Evolutionary conservation across 2,888 invertebrate species (phyloP).

Genomic region (Anoncus sp.): DNA sequence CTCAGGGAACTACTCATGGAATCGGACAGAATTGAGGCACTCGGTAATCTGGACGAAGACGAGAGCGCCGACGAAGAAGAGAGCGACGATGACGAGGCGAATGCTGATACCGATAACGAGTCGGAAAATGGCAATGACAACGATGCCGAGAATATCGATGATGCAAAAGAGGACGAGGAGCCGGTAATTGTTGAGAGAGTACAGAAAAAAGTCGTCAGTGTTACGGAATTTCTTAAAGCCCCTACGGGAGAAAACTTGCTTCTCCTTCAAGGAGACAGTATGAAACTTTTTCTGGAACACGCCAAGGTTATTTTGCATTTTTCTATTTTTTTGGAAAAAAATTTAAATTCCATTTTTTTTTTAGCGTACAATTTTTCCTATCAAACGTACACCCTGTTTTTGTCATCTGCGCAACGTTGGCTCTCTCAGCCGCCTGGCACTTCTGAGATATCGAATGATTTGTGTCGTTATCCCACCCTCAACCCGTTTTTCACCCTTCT

Average conservation of each 20-base stretch:
- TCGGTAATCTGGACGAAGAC: constrained; percentile 87
- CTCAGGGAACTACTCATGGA: constrained; percentile 70
- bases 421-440: constrained; percentile 27
- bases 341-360: background rate
- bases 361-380: background rate
- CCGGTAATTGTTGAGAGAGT: constrained; percentile 65
- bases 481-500: constrained; percentile 60
- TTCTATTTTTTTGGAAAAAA: background rate
- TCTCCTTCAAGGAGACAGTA: constrained; percentile 81
- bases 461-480: constrained; percentile 70
- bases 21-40: constrained; percentile 83
- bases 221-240: constrained; percentile 83
- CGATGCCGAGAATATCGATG: constrained; percentile 75
- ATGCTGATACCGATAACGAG: constrained; percentile 62
- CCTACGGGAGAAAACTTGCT: constrained; percentile 84
- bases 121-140: constrained; percentile 75
- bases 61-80: constrained; percentile 84
- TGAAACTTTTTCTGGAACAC: constrained; percentile 72
- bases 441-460: constrained; percentile 76
- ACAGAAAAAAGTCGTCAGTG: constrained; percentile 74
- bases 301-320: constrained; percentile 72
- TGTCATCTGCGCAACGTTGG: background rate
- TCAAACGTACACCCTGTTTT: background rate
- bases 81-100: constrained; percentile 72
- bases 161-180: constrained; percentile 72